Conservation (phyloP, 2,888 invertebrate genomes). For the Mythimna albipuncta region DNA sequence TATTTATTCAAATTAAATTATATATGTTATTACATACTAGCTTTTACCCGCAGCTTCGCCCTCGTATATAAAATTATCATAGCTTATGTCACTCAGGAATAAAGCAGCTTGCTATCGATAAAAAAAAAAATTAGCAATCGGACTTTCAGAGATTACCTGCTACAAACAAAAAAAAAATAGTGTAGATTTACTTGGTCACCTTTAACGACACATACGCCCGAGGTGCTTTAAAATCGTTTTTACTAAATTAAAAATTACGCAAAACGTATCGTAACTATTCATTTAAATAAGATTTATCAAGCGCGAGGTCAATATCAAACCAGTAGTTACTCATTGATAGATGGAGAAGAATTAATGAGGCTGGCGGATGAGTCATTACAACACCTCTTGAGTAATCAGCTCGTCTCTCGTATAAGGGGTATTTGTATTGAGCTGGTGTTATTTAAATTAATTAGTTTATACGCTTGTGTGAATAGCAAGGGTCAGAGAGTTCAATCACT, state of each 20-base stretch:
- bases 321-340: constrained; percentile 23
- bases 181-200: too few relatives aligned
- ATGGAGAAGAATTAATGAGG: constrained; percentile 17
- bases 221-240: background rate
- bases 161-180: too few relatives aligned
- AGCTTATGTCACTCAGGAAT: too few relatives aligned
- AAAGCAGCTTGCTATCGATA: too few relatives aligned
- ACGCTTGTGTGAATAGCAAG: background rate
- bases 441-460: constrained; percentile 13
- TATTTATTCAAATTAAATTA: too few relatives aligned
- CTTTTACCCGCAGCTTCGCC: too few relatives aligned
- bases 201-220: background rate
- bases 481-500: background rate
- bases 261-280: constrained; percentile 20
- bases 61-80: too few relatives aligned
- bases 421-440: constrained; percentile 10
- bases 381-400: constrained; percentile 31
- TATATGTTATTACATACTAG: too few relatives aligned
- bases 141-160: too few relatives aligned
- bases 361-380: constrained; percentile 32
- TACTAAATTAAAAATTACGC: constrained; percentile 14
- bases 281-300: constrained; percentile 36
- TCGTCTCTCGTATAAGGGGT: constrained; percentile 18
- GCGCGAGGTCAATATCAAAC: constrained; percentile 40
- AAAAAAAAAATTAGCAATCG: too few relatives aligned